Evolutionary conservation across 2,113 vertebrate genomes (phyloP).

Genomic region (Alethe diademata): DNA sequence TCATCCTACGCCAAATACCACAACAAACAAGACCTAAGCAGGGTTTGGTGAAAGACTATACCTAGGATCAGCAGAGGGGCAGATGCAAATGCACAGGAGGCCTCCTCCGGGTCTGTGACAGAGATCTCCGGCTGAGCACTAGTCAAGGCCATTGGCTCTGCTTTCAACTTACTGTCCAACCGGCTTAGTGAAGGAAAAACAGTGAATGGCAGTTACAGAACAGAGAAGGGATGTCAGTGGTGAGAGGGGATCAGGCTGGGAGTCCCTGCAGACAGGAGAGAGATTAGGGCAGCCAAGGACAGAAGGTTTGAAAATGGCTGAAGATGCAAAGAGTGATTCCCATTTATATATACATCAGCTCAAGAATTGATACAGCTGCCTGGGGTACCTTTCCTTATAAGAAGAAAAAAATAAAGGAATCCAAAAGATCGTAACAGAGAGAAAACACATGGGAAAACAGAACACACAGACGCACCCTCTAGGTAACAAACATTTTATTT

Average conservation of each 20-base stretch:
- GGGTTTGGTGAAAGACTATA: not conserved
- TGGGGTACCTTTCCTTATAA: not conserved
- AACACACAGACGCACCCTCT: not conserved
- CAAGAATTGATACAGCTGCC: not conserved
- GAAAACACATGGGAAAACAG: not conserved
- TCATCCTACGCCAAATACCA: accelerated
- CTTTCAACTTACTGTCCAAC: not conserved
- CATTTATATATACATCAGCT: not conserved
- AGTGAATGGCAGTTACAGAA: not conserved
- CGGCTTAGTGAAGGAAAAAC: not conserved
- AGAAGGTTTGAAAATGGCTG: not conserved
- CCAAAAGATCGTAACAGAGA: not conserved
- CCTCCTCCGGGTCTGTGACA: not conserved
- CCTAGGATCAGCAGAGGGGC: not conserved
- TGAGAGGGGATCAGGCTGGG: not conserved
- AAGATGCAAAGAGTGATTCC: not conserved
- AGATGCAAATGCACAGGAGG: not conserved
- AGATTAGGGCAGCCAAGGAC: not conserved
- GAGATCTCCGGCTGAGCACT: not conserved
- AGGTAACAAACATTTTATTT: conserved; percentile 67
- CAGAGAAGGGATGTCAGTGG: not conserved
- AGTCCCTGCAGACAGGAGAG: not conserved
- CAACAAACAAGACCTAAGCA: not conserved
- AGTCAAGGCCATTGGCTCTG: not conserved
- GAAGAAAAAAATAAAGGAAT: not conserved